Percentiles rank a stretch among this genome's conserved stretches.
Evolutionary conservation across 2,888 invertebrate genomes (phyloP).

Genomic region (Cryptops parisi): DNA sequence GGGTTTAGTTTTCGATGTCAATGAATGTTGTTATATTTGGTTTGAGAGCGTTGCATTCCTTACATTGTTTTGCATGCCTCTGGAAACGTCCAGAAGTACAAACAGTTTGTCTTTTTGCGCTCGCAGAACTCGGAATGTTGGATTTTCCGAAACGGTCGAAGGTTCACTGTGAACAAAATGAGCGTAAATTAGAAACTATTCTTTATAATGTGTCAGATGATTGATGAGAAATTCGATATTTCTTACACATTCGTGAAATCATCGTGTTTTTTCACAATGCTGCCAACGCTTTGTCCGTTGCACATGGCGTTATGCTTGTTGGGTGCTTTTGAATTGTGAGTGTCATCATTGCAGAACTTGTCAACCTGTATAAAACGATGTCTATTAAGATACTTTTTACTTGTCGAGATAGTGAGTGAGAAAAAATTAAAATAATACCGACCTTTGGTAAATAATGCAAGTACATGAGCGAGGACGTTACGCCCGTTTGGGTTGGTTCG

Average conservation of each 20-base stretch:
- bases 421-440: background rate
- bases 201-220: too few species aligned
- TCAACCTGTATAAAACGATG: too few species aligned
- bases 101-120: background rate
- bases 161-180: too few species aligned
- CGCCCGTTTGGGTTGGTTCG: background rate
- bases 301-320: conserved; percentile 30
- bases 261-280: conserved; percentile 22
- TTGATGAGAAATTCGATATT: too few species aligned
- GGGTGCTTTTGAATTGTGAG: conserved; percentile 27
- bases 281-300: conserved; percentile 27
- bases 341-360: conserved; percentile 6
- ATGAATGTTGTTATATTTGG: too few species aligned
- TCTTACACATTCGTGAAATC: conserved; percentile 18
- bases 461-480: background rate
- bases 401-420: too few species aligned
- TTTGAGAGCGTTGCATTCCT: too few species aligned
- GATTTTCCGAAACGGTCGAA: too few species aligned
- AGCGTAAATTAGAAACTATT: too few species aligned
- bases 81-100: background rate
- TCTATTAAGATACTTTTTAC: too few species aligned
- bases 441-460: background rate
- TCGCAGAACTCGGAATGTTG: background rate
- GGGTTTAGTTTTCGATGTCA: too few species aligned
- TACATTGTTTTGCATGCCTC: too few species aligned